A percentile compares a stretch with the other conserved stretches of the same genome.
phyloP scores from a whole-genome alignment of 2,113 vertebrate genomes.

The Chlamydotis undulata region DNA sequence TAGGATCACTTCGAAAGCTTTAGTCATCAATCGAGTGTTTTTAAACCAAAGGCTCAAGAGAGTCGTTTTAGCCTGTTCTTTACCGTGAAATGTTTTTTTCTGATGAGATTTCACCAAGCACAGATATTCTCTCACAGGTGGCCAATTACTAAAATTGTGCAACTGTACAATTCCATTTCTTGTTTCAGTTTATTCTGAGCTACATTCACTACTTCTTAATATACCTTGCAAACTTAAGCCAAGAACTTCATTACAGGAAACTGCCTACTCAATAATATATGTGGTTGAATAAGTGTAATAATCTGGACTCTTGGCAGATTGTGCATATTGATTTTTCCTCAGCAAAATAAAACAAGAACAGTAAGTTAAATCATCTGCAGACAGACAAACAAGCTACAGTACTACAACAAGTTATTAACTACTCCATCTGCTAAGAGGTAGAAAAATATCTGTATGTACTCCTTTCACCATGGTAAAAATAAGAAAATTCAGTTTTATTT shows the following conservation, averaged over 20 bases:
- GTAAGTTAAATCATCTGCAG: slow-evolving; percentile 36
- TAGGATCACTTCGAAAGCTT: background rate
- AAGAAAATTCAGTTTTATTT: background rate
- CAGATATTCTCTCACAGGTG: background rate
- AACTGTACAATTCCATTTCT: background rate
- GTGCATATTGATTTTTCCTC: slow-evolving; percentile 62
- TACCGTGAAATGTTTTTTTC: background rate
- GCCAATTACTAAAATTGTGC: background rate
- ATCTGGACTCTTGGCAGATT: slow-evolving; percentile 46
- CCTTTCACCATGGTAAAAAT: background rate
- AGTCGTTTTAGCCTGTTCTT: background rate
- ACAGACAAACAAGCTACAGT: background rate
- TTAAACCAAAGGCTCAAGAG: background rate
- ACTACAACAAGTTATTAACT: background rate
- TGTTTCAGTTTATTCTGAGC: background rate
- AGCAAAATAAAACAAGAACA: slow-evolving; percentile 40
- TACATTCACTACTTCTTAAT: slow-evolving; percentile 10
- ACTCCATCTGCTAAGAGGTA: background rate
- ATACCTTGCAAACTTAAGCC: slow-evolving; percentile 25
- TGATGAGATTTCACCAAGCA: background rate
- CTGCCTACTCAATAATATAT: slow-evolving; percentile 55
- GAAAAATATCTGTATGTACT: background rate
- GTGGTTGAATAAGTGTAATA: slow-evolving; percentile 18
- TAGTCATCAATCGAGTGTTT: background rate
- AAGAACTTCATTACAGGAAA: slow-evolving; percentile 52